phyloP scores from a whole-genome alignment of 2,113 vertebrate species.

The Arenaria interpres region DNA sequence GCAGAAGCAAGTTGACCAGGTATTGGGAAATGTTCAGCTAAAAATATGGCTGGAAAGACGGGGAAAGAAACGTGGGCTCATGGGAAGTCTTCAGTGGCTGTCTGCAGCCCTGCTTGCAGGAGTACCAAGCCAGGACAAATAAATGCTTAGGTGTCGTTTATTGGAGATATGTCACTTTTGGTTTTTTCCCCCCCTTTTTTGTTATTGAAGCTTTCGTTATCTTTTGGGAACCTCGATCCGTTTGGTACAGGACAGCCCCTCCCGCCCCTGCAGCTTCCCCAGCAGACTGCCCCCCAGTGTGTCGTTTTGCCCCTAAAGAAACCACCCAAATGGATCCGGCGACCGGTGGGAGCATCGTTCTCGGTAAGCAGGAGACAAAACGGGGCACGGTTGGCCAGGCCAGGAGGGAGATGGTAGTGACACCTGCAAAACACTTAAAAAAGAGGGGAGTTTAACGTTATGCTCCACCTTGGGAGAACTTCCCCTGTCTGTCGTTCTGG shows the following conservation, averaged over 20 bases:
- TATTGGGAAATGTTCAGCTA: constrained; percentile 8
- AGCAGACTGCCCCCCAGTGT: constrained; percentile 70
- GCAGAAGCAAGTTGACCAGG: constrained; percentile 85
- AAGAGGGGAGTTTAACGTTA: rapidly evolving
- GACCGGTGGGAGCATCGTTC: constrained; percentile 92
- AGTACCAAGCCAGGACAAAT: rapidly evolving
- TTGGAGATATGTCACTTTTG: not conserved
- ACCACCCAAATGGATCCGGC: constrained; percentile 92
- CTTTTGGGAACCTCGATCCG: constrained; percentile 92
- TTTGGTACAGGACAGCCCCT: constrained; percentile 91
- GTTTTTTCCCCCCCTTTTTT: not conserved
- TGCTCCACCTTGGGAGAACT: not conserved
- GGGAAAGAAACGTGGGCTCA: not conserved
- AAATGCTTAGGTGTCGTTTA: not conserved
- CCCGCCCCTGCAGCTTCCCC: constrained; percentile 89
- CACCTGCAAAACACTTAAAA: not conserved
- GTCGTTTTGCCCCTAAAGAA: constrained; percentile 87
- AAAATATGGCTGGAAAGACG: not conserved
- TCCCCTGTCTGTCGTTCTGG: rapidly evolving
- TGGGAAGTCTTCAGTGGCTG: not conserved
- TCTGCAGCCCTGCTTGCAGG: not conserved
- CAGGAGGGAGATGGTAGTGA: not conserved
- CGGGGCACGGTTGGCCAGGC: not conserved
- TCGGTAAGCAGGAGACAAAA: constrained; percentile 78
- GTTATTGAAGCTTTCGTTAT: constrained; percentile 84